Base-by-base conservation (phyloP, 2,888 invertebrate species). In the Agrilus mali region DNA sequence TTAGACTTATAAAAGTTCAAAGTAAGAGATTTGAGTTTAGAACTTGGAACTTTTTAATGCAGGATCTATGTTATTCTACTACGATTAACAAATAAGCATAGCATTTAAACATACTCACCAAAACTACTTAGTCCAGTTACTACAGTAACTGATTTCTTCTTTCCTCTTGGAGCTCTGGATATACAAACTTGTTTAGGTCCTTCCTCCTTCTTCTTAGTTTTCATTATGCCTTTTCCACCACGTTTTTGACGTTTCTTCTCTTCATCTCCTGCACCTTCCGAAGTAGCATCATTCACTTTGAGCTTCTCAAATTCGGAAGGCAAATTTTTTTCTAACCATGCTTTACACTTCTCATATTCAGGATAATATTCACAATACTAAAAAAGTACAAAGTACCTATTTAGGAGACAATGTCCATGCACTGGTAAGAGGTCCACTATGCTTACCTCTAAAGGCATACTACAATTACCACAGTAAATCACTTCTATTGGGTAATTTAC, bases 301-400 rank as follows among this genome's bases (percentile, higher is more conserved):
- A 88, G 80, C 68, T 88, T 87, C 60, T 90, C 88, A 65, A 96
- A 93, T 65, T 94, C 88, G 37, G 84, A 84, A 1, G 97, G 96
- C 51, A 97, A 71, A 72, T 96, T 82, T 59, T 86, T 86, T 67
- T 95, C 93, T 50, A 97, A 69, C 97, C 97, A 98, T 53, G 84
- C 84, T 65, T 94, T 93, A 65, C 97, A 98, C 69, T 93, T 93
- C 51, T 95, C 96, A 64, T 90, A 92, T 66, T 93, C 93, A 8
- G 96, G 96, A 68, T 95, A 94, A 67, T 89, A 95, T 73, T 97
- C 96, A 67, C 97, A 97, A 65, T 96, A 98, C 86, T 90, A 63
- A 14, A 66, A 61, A 44, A 49, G 44, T 47, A 45, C 47, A n/a
- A n/a, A 40, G 45, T 38, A 32, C 33, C 3, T 32, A 39, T 33